phyloP scores from a whole-genome alignment of 1,140 invertebrate species.

The Globodera ellingtonae region DNA sequence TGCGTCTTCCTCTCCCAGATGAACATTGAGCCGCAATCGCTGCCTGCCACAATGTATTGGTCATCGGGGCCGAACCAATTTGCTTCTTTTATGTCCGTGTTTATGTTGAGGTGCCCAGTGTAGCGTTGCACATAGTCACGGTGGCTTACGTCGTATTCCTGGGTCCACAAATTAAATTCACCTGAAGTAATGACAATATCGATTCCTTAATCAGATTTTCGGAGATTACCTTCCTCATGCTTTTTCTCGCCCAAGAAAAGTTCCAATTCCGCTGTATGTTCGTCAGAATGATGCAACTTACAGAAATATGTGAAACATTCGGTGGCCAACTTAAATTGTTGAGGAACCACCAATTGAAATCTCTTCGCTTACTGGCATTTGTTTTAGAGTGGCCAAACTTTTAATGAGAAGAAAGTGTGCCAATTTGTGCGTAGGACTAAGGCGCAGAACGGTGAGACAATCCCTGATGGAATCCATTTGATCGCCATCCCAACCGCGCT shows the following conservation, averaged over 20 bases:
- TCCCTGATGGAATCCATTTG: conserved; percentile 29
- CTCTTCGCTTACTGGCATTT: conserved; percentile 10
- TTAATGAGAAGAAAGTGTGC: conserved; percentile 23
- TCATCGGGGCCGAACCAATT: conserved; percentile 40
- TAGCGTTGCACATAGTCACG: conserved; percentile 33
- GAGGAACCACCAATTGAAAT: not conserved
- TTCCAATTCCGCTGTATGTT: conserved; percentile 14
- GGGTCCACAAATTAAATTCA: conserved; percentile 22
- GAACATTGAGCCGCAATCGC: conserved; percentile 44
- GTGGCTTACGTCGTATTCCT: not conserved
- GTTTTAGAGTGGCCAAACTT: conserved; percentile 26
- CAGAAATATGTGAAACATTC: conserved; percentile 10
- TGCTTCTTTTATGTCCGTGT: conserved; percentile 40
- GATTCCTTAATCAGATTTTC: not conserved
- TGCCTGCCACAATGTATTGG: conserved; percentile 43
- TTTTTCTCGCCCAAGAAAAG: conserved; percentile 3
- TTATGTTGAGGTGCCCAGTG: conserved; percentile 33
- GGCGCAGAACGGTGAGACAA: conserved; percentile 3
- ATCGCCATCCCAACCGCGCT: conserved; percentile 35
- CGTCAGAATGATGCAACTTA: conserved; percentile 19
- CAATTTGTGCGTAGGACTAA: conserved; percentile 14
- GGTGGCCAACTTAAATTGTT: conserved; percentile 12
- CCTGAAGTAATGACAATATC: conserved; percentile 19
- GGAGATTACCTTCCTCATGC: conserved; percentile 11
- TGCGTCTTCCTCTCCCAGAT: conserved; percentile 37